Base-by-base conservation (phyloP, 2,113 vertebrate species). In the Anseranas semipalmata region DNA sequence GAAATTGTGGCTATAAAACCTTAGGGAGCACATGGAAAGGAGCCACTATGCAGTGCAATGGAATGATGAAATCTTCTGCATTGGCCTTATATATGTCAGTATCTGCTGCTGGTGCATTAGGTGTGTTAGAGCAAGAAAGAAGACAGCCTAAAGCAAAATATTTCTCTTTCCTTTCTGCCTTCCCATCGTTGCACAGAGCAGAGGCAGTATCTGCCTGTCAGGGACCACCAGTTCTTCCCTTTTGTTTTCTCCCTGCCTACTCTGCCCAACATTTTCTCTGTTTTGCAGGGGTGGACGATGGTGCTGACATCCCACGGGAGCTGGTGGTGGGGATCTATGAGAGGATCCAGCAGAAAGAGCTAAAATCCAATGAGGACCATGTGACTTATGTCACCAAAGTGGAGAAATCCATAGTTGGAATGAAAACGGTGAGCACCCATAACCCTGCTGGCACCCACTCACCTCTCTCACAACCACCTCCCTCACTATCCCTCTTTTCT, bases 321-420 rank as follows among this genome's bases (percentile, higher is more conserved):
- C 98, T 99, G 98, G 99, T 99, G 62, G 98, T 99, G 15, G 99
- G 99, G 68, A 99, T 99, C 97, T 99, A 99, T 2, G 99, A 99
- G 72, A 98, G 99, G 72, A 99, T 99, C 91, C 99, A 99, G 94
- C 99, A 99, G 97, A 98, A 99, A 87, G 99, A 99, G 95, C 98
- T 99, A 12, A 99, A 99, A 89, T 99, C 99, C 89, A 99, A 99
- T 41, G 99, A 99, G 86, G 99, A 99, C 95, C 99, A 99, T 6
- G 99, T 99, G 93, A 99, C 99, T 9, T 99, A 99, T 2, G 99
- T 99, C 95, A 99, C 99, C 95, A 99, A 99, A 48, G 99, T 99
- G 98, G 99, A 99, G 95, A 99, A 99, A 97, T 99, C 99, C 95
- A 99, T 99, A 75, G 98, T 99, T 80, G 99, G 99, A 94, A 99